Evolutionary conservation across 2,888 invertebrate genomes (phyloP).

Genomic region (Caenorhabditis parvicauda): DNA sequence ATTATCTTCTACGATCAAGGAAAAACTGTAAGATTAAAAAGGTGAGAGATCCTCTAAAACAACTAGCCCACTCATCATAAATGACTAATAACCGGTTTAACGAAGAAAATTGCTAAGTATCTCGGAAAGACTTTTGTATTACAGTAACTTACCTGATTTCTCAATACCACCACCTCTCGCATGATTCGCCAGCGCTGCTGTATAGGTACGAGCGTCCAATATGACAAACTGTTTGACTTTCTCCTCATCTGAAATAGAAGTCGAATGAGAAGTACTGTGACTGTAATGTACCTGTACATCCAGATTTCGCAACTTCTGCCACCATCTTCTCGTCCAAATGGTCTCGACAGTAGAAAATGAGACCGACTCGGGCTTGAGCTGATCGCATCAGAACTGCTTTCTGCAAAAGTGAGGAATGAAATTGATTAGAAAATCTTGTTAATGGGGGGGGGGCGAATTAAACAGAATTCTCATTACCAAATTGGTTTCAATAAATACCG

Average conservation of each 20-base stretch:
- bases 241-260: slow-evolving; percentile 11
- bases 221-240: slow-evolving; percentile 31
- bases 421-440: too few species aligned
- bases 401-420: slow-evolving; percentile 5
- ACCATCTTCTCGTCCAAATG: slow-evolving; percentile 84
- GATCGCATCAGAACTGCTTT: slow-evolving; percentile 68
- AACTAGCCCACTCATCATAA: too few species aligned
- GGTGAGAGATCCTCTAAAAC: too few species aligned
- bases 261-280: too few species aligned
- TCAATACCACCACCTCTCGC: slow-evolving; percentile 96
- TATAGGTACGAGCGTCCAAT: slow-evolving; percentile 90
- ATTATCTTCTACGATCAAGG: too few species aligned
- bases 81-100: too few species aligned
- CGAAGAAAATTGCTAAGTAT: too few species aligned
- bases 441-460: too few species aligned
- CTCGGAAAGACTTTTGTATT: too few species aligned
- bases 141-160: slow-evolving; percentile 71
- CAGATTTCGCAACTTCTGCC: slow-evolving; percentile 70
- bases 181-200: slow-evolving; percentile 91
- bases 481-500: too few species aligned
- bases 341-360: slow-evolving; percentile 78
- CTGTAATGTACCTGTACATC: background rate
- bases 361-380: slow-evolving; percentile 92
- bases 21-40: too few species aligned
- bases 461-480: too few species aligned